These are phyloP conservation scores for Hydropsyche betteni DNA, from an alignment of 2,888 invertebrate genomes.

Conservation along the genomic window DNA sequence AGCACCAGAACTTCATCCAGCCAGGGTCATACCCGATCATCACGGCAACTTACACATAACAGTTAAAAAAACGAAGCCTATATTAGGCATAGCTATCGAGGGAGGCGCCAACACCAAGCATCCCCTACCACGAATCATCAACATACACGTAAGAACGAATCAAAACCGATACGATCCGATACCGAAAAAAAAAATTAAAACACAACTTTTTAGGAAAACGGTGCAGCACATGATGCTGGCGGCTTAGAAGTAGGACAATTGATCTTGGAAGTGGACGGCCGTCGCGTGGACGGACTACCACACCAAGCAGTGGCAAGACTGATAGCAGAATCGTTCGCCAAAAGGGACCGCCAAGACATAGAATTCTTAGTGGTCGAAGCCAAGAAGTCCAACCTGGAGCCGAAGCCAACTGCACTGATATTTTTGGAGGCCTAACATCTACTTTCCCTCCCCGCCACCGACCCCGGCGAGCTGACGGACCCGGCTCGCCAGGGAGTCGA, in stretches of 20 bases:
- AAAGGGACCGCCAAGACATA: conserved; percentile 87
- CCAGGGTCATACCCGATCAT: conserved; percentile 82
- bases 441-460: conserved; percentile 87
- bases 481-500: conserved; percentile 69
- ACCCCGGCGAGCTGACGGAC: conserved; percentile 75
- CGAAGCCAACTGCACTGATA: conserved; percentile 89
- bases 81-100: conserved; percentile 96
- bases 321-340: conserved; percentile 93
- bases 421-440: conserved; percentile 93
- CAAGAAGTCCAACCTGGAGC: conserved; percentile 90
- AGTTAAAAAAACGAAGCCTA: conserved; percentile 92
- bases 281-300: conserved; percentile 79
- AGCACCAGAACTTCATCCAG: conserved; percentile 65
- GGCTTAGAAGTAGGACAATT: conserved; percentile 94
- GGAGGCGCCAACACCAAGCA: conserved; percentile 97
- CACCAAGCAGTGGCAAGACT: conserved; percentile 92
- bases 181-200: neutral
- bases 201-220: conserved; percentile 79
- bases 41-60: conserved; percentile 89
- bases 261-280: conserved; percentile 90
- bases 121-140: conserved; percentile 93
- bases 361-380: conserved; percentile 94
- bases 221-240: conserved; percentile 92
- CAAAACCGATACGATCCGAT: neutral
- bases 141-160: conserved; percentile 83